Conservation (phyloP, 2,888 invertebrate genomes). For the Erpobdella octoculata region DNA sequence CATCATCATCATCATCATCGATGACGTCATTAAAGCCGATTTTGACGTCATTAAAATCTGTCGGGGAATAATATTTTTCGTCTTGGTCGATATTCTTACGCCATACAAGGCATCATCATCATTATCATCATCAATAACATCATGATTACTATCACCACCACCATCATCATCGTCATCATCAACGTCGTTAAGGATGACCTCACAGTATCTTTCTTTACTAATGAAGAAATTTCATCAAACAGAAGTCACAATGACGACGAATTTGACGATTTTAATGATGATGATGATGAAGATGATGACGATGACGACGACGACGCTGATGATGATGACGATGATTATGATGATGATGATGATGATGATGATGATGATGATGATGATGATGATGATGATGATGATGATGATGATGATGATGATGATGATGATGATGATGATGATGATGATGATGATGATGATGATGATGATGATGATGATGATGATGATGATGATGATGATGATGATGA, state of each 20-base stretch:
- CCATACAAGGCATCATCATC: no score
- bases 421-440: constrained; percentile 28
- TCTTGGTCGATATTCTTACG: no score
- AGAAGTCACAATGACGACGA: constrained; percentile 25
- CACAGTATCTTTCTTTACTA: no score
- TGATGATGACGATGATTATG: no score
- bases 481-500: constrained; percentile 1
- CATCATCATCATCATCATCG: background rate
- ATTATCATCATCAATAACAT: no score
- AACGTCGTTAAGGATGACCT: no score
- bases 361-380: constrained; percentile 24
- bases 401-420: background rate
- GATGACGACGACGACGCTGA: no score
- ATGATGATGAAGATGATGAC: constrained; percentile 13
- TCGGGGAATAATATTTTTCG: no score
- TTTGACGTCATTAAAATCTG: background rate
- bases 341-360: background rate
- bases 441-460: constrained; percentile 28
- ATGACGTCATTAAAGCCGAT: background rate
- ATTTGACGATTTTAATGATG: background rate
- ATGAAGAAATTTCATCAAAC: no score
- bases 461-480: constrained; percentile 22
- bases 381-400: constrained; percentile 9
- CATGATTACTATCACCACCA: no score
- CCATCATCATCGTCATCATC: no score